Conservation (phyloP, 2,888 invertebrate genomes). For the Thymelicus acteon region DNA sequence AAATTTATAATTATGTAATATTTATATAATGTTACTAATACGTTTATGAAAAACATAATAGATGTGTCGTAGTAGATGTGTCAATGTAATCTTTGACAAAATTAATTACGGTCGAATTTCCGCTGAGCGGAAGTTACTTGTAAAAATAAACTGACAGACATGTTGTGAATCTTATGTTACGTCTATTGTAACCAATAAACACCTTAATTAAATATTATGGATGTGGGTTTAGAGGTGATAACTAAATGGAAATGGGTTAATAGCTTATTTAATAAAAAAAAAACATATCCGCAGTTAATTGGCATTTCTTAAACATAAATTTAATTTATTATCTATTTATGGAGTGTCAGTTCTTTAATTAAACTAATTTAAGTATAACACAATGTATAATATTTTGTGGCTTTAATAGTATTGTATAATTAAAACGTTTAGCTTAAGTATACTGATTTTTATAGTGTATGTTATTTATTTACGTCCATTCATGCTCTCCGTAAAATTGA, state of each 20-base stretch:
- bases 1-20: no score
- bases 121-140: no score
- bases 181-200: background rate
- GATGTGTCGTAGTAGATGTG: no score
- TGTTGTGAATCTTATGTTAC: no score
- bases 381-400: constrained; percentile 15
- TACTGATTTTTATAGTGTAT: constrained; percentile 11
- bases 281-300: background rate
- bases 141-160: no score
- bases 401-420: constrained; percentile 22
- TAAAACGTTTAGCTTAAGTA: background rate
- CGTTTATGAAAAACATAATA: no score
- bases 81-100: no score
- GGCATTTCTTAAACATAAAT: constrained; percentile 2
- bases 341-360: background rate
- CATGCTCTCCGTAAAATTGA: constrained; percentile 22
- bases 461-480: constrained; percentile 28
- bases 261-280: background rate
- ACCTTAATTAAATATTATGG: background rate
- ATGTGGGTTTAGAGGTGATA: background rate
- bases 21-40: no score
- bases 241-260: background rate
- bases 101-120: no score
- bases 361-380: constrained; percentile 1
- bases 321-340: background rate